Base-by-base conservation (phyloP, 2,113 vertebrate genomes). In the Psilopogon haemacephalus region DNA sequence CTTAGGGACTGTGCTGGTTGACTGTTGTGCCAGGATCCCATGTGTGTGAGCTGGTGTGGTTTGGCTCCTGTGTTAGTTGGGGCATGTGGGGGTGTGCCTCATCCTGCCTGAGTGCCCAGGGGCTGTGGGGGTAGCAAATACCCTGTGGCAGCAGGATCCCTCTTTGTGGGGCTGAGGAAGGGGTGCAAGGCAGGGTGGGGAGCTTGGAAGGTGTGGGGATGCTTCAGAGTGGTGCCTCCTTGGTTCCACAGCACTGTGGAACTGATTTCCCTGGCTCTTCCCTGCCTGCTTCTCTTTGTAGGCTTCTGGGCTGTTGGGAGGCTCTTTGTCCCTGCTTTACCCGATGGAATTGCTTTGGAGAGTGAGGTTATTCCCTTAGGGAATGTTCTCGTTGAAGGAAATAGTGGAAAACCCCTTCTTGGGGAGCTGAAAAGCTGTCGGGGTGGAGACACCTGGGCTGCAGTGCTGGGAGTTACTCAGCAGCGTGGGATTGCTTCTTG, bases 91-190 rank as follows among this genome's bases (percentile, higher is more conserved):
- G 18, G 15, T 2, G n/a, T 2, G 15, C 23, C 23, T 35, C 20
- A 0, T 40, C 9, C 1, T 5, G 0, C 4, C 11, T 11, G 64
- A 58, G 12, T 32, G 15, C 52, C 20, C 0, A 1, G 30, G 12
- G 46, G 11, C 44, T 70, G 20, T 40, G 68, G 54, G 21, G 7
- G 5, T 40, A 12, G 11, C 15, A 9, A 5, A 44, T 73, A 27
- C 8, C 35, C 11, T 2, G 35, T n/a, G n/a, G 32, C 3, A 1
- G 32, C 15, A 11, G 21, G 54, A 16, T 38, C 21, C 21, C 28
- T 26, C 1, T 4, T 23, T 3, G 7, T 6, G 33, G 46, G 13
- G 18, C 42, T 35, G 72, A 54, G 67, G 71, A 40, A 5, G 28
- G 58, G 48, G 4, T 63, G 15, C 3, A 2, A 16, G 42, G 55